Evolutionary conservation across 2,113 vertebrate genomes (phyloP).

Genomic region (Oryzias woworae): DNA sequence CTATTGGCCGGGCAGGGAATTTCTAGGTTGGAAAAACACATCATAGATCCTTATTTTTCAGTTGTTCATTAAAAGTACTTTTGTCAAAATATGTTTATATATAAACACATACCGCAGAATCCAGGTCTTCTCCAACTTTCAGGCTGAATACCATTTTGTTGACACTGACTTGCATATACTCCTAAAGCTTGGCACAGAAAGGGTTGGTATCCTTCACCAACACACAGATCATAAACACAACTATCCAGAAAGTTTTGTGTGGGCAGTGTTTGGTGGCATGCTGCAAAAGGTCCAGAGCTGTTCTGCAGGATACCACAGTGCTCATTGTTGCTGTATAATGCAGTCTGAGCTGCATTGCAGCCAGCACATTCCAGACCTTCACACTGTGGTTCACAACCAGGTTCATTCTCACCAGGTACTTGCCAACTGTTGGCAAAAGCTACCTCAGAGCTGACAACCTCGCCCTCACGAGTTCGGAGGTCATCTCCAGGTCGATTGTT

Average conservation of each 20-base stretch:
- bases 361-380: constrained; percentile 44
- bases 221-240: constrained; percentile 66
- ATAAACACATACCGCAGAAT: constrained; percentile 63
- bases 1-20: constrained; percentile 66
- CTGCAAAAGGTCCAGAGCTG: constrained; percentile 58
- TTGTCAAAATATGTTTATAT: background rate
- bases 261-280: constrained; percentile 35
- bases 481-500: constrained; percentile 54
- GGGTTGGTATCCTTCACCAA: constrained; percentile 48
- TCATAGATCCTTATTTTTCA: rapidly evolving
- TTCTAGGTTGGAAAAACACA: constrained; percentile 31
- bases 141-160: constrained; percentile 40
- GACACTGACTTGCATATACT: constrained; percentile 62
- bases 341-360: constrained; percentile 29
- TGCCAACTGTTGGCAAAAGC: constrained; percentile 66
- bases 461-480: constrained; percentile 39
- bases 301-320: constrained; percentile 59
- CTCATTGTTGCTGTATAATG: constrained; percentile 22
- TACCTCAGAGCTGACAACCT: constrained; percentile 51
- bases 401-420: constrained; percentile 22
- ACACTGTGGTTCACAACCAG: constrained; percentile 20
- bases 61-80: rapidly evolving
- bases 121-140: constrained; percentile 54
- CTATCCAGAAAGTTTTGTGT: constrained; percentile 45
- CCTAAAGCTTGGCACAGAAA: constrained; percentile 65